phyloP scores from a whole-genome alignment of 1,140 invertebrate genomes.

The Macrosteles quadrilineatus region DNA sequence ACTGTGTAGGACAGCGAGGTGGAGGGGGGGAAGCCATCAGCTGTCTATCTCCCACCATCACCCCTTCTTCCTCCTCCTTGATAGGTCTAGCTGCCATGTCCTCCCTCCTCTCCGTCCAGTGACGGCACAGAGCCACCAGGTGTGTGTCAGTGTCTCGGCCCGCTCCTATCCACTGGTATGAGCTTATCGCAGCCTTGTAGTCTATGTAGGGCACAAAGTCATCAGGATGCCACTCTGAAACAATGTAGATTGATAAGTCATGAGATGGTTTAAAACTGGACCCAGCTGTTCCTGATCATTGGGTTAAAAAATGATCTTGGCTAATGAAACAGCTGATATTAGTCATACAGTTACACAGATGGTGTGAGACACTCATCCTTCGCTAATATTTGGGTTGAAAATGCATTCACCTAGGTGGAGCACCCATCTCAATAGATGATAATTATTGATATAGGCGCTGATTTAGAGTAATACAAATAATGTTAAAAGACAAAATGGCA shows the following conservation, averaged over 20 bases:
- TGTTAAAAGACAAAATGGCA: no score
- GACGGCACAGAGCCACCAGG: slow-evolving; percentile 69
- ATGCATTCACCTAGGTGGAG: no score
- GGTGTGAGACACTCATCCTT: not conserved
- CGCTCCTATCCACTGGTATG: slow-evolving; percentile 95
- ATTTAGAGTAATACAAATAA: no score
- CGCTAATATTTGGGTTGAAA: no score
- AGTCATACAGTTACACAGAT: not conserved
- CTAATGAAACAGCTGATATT: no score
- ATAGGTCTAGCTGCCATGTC: slow-evolving; percentile 44
- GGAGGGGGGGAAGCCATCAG: slow-evolving; percentile 56
- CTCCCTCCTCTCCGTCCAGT: slow-evolving; percentile 69
- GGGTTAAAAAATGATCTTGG: no score
- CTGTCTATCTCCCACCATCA: slow-evolving; percentile 6
- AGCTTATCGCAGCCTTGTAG: slow-evolving; percentile 70
- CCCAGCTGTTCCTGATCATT: no score
- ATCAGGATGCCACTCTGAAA: slow-evolving; percentile 67
- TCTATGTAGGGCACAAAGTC: slow-evolving; percentile 94
- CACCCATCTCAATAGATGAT: not conserved
- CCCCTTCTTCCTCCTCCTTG: slow-evolving; percentile 30
- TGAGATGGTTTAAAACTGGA: not conserved
- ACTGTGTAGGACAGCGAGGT: slow-evolving; percentile 61
- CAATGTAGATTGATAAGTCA: slow-evolving; percentile 9
- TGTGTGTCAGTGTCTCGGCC: slow-evolving; percentile 86
- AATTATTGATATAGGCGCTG: not conserved